These are phyloP conservation scores for Elephas maximus DNA, from an alignment of 2,113 vertebrate species.

Conservation along the genomic window DNA sequence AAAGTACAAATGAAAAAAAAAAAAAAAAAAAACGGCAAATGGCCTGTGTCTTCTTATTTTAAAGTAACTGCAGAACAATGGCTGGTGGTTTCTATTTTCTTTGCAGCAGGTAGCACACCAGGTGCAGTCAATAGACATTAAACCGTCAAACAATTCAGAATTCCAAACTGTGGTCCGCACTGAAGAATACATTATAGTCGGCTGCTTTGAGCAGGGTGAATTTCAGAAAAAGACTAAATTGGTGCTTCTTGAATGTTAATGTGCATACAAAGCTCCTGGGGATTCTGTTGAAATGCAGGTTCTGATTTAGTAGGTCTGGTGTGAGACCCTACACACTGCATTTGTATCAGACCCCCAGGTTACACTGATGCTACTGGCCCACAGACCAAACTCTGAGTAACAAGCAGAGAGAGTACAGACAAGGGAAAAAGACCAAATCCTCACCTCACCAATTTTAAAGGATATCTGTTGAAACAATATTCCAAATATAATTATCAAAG, in stretches of 20 bases:
- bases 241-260: slow-evolving; percentile 56
- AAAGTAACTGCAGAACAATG: slow-evolving; percentile 51
- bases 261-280: slow-evolving; percentile 55
- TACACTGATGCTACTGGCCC: not conserved
- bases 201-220: slow-evolving; percentile 64
- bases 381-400: not conserved
- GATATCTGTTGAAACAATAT: not conserved
- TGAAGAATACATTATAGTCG: slow-evolving; percentile 68
- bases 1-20: slow-evolving; percentile 43
- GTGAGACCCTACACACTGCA: not conserved
- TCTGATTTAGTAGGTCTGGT: slow-evolving; percentile 11
- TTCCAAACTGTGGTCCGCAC: slow-evolving; percentile 56
- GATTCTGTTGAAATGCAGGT: slow-evolving; percentile 54
- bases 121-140: slow-evolving; percentile 80
- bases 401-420: not conserved
- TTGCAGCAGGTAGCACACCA: slow-evolving; percentile 69
- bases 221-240: slow-evolving; percentile 63
- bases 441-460: slow-evolving; percentile 5
- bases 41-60: slow-evolving; percentile 51
- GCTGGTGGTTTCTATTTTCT: slow-evolving; percentile 53
- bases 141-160: slow-evolving; percentile 78
- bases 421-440: not conserved
- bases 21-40: slow-evolving; percentile 40
- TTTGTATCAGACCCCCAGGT: slow-evolving; percentile 13
- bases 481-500: slow-evolving; percentile 31